Evolutionary conservation across 2,888 invertebrate genomes (phyloP).

Genomic region (Polyommatus icarus): DNA sequence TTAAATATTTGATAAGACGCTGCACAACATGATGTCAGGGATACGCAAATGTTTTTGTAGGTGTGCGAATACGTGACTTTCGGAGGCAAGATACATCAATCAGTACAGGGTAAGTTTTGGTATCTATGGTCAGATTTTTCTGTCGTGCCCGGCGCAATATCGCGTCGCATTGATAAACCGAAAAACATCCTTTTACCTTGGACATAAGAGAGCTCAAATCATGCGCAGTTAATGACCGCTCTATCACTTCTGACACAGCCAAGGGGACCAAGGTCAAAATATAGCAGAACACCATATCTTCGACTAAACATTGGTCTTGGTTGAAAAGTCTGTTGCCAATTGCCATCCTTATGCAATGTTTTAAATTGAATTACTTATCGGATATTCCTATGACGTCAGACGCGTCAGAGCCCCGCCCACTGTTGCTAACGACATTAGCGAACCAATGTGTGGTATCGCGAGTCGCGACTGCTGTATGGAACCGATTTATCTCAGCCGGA

Average conservation of each 20-base stretch:
- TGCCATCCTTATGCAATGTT: constrained; percentile 33
- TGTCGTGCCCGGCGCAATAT: no score
- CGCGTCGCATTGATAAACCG: no score
- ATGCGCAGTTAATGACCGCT: no score
- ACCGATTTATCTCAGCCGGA: constrained; percentile 35
- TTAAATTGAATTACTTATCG: constrained; percentile 45
- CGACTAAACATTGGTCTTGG: background rate
- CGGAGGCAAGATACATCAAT: constrained; percentile 11
- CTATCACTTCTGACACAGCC: no score
- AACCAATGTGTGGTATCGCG: constrained; percentile 11
- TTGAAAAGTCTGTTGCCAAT: background rate
- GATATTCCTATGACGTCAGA: constrained; percentile 52
- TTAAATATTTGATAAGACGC: constrained; percentile 19
- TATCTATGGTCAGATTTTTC: background rate
- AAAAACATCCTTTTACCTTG: no score
- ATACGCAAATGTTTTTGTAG: constrained; percentile 20
- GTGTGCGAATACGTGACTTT: constrained; percentile 34
- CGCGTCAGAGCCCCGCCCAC: constrained; percentile 72
- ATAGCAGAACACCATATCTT: no score
- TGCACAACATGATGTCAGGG: constrained; percentile 19
- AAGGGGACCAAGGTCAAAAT: no score
- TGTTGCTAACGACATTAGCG: constrained; percentile 51
- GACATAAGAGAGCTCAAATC: no score
- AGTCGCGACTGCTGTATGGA: background rate
- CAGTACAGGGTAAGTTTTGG: background rate